phyloP scores from a whole-genome alignment of 2,113 vertebrate species.

The Symphodus melops region DNA sequence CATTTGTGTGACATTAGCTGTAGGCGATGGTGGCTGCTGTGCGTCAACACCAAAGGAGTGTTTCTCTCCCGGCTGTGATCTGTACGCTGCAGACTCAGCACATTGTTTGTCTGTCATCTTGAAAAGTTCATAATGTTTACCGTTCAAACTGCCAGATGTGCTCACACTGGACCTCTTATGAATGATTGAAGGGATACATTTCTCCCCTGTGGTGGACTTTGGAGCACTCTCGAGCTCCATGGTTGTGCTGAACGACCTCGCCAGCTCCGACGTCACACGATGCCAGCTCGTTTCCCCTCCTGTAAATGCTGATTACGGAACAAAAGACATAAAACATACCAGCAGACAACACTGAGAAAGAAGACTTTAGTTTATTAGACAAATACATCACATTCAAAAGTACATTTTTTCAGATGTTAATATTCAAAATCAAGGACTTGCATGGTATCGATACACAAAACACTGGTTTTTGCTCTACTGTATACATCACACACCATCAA shows the following conservation, averaged over 20 bases:
- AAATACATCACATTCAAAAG: no score
- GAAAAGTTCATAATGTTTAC: conserved; percentile 52
- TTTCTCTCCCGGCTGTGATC: conserved; percentile 40
- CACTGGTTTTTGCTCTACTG: no score
- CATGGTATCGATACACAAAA: no score
- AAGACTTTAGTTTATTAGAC: no score
- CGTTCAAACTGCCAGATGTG: conserved; percentile 1
- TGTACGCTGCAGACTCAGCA: conserved; percentile 58
- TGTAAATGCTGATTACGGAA: no score
- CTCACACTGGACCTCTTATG: conserved; percentile 25
- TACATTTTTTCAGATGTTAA: no score
- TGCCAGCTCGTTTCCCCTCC: no score
- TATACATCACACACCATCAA: no score
- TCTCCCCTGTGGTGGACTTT: background rate
- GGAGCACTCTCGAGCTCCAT: background rate
- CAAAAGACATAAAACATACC: background rate
- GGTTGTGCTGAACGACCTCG: conserved; percentile 9
- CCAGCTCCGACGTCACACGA: conserved; percentile 10
- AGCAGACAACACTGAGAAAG: background rate
- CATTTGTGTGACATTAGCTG: conserved; percentile 62
- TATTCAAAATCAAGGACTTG: no score
- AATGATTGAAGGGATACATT: conserved; percentile 23
- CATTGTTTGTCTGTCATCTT: conserved; percentile 43
- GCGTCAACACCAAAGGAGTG: conserved; percentile 32
- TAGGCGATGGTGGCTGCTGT: conserved; percentile 41